Percentiles rank a stretch among this genome's conserved stretches.
Conservation (phyloP, 2,113 vertebrate genomes). For the Pitta sordida region DNA sequence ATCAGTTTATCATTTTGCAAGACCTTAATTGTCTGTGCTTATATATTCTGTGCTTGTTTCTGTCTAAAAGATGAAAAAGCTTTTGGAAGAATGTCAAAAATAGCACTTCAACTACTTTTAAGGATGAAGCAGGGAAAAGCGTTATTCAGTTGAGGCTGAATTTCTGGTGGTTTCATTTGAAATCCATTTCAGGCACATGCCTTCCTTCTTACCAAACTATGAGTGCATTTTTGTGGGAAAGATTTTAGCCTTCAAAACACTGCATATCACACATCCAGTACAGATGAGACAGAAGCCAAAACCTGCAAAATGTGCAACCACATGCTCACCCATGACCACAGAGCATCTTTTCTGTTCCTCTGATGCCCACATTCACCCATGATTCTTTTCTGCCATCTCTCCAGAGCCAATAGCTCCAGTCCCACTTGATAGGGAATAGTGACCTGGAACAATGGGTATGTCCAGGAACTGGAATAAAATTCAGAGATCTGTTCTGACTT, state of each 20-base stretch:
- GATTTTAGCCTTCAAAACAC: neutral
- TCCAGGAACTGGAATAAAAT: neutral
- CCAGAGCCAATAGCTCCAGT: neutral
- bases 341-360: neutral
- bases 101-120: neutral
- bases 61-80: neutral
- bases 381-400: neutral
- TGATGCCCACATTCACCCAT: fast-evolving
- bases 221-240: neutral
- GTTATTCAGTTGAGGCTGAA: neutral
- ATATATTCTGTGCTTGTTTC: neutral
- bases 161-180: neutral
- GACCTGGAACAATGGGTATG: fast-evolving
- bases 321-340: fast-evolving
- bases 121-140: neutral
- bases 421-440: neutral
- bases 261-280: neutral
- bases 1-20: neutral
- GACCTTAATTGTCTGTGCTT: neutral
- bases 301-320: neutral
- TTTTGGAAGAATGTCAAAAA: neutral
- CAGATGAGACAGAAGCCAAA: neutral
- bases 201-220: neutral
- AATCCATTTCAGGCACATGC: neutral
- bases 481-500: neutral